phyloP scores from a whole-genome alignment of 2,888 invertebrate genomes.

The Lithodes maja region DNA sequence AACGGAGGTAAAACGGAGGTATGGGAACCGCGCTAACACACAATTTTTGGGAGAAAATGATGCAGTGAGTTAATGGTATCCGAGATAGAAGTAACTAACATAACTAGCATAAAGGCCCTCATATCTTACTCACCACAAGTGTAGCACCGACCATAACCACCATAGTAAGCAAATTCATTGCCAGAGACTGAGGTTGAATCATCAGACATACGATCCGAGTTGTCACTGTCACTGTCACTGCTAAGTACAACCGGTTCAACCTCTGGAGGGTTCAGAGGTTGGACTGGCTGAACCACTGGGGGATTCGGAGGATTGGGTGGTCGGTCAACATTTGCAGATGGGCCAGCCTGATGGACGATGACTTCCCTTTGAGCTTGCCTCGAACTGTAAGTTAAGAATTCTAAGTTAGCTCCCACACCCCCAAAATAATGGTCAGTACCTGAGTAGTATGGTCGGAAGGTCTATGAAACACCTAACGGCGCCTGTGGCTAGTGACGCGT shows the following conservation, averaged over 20 bases:
- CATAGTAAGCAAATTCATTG: conserved; percentile 76
- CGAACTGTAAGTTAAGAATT: background rate
- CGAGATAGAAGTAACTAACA: too few species aligned
- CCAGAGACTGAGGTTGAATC: conserved; percentile 54
- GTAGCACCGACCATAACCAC: conserved; percentile 80
- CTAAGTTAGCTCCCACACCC: background rate
- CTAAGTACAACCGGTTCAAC: background rate
- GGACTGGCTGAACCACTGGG: background rate
- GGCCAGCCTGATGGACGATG: background rate
- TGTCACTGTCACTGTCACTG: conserved; percentile 14
- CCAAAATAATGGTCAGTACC: background rate
- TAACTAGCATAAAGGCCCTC: background rate
- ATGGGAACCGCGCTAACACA: too few species aligned
- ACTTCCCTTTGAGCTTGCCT: background rate
- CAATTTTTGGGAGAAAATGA: too few species aligned
- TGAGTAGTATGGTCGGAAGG: background rate
- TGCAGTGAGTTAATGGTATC: too few species aligned
- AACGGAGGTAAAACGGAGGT: too few species aligned
- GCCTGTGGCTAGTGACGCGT: too few species aligned
- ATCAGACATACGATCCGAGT: conserved; percentile 13
- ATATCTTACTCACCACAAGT: conserved; percentile 75
- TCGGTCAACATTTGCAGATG: too few species aligned
- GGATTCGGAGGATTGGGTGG: too few species aligned
- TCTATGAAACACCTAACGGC: too few species aligned
- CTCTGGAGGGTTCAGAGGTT: background rate